phyloP scores from a whole-genome alignment of 2,113 vertebrate species.

The Pandion haliaetus region DNA sequence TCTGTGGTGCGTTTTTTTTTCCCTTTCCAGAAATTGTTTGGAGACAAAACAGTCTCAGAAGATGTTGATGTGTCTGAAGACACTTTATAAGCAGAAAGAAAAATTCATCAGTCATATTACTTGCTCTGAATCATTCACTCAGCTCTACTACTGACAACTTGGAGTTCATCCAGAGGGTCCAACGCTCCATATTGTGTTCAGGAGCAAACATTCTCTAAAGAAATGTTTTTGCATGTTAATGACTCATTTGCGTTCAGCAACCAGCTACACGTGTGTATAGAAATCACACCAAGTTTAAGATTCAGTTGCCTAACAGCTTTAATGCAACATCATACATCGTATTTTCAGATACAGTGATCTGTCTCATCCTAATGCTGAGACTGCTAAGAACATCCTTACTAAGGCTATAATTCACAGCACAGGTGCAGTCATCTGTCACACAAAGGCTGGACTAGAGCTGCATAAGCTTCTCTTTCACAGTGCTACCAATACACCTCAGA shows the following conservation, averaged over 20 bases:
- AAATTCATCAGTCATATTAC: background rate
- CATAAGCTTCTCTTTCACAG: background rate
- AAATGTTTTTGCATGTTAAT: slow-evolving; percentile 32
- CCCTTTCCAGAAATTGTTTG: background rate
- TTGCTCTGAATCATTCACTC: background rate
- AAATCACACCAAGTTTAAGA: background rate
- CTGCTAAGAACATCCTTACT: background rate
- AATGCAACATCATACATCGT: background rate
- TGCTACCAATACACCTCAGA: background rate
- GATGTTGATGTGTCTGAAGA: background rate
- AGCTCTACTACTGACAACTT: background rate
- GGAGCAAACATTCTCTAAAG: background rate
- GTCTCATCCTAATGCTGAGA: background rate
- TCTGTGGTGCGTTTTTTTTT: background rate
- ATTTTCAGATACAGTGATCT: slow-evolving; percentile 21
- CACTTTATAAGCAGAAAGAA: background rate
- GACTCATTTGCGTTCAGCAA: background rate
- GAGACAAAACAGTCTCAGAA: background rate
- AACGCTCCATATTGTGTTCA: background rate
- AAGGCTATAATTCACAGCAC: background rate
- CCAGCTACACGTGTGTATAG: background rate
- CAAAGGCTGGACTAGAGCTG: background rate
- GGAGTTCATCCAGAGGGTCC: slow-evolving; percentile 15
- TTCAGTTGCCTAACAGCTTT: background rate
- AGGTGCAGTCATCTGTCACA: background rate